phyloP scores from a whole-genome alignment of 2,113 vertebrate species.

The Chaetops frenatus region DNA sequence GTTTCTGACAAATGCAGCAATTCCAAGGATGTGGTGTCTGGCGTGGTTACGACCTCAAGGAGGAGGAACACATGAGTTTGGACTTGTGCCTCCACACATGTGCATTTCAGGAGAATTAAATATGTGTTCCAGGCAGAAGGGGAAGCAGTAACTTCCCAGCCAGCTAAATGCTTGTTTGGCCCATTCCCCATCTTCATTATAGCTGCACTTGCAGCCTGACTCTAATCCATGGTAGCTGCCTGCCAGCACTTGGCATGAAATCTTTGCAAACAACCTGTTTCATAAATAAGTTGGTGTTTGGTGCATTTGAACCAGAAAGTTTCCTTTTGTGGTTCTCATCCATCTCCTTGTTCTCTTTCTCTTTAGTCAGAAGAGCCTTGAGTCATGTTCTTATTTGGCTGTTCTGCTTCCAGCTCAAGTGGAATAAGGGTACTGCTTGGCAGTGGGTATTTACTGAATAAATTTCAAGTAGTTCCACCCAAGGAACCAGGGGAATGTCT shows the following conservation, averaged over 20 bases:
- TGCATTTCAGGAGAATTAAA: background rate
- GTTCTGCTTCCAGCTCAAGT: background rate
- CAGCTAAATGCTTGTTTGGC: background rate
- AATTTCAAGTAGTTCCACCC: background rate
- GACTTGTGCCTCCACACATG: background rate
- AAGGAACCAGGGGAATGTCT: background rate
- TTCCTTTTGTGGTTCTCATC: background rate
- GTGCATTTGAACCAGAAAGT: background rate
- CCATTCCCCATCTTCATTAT: background rate
- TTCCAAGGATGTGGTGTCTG: background rate
- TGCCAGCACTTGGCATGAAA: background rate
- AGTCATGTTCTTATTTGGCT: background rate
- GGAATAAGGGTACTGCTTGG: background rate
- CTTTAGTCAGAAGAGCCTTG: background rate
- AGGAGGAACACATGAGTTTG: background rate
- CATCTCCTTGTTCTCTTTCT: background rate
- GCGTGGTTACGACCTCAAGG: background rate
- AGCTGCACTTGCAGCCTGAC: background rate
- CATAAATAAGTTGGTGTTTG: background rate
- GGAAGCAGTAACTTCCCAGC: background rate
- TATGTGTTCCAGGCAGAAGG: background rate
- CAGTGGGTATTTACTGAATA: background rate
- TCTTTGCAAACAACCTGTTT: background rate
- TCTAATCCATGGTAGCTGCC: background rate
- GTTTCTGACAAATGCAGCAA: background rate